Base-by-base conservation (phyloP, 1,140 invertebrate genomes). In the Schlechtendalia chinensis region DNA sequence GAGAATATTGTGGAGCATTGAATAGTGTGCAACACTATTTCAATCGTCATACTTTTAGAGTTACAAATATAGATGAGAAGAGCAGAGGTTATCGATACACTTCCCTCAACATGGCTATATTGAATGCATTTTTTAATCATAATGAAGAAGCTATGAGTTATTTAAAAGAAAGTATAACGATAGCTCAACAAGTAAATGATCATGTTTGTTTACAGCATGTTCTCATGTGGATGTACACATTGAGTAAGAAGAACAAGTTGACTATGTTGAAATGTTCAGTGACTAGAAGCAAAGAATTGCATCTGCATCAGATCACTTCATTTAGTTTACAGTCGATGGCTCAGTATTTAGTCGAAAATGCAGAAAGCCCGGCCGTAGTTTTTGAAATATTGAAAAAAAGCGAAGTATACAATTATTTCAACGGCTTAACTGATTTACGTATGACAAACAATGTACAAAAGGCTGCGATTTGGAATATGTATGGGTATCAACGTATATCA, bases 131-230 rank as follows among this genome's bases (percentile, higher is more conserved):
- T 82, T 81, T 83, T 77, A 82, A 82, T 85, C 87, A 71, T 83
- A 94, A 93, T 82, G 87, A 91, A 81, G 91, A 95, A 84, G 93
- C 94, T 0, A 86, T 93, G 83, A 89, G 89, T 80, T 92, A 93
- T 45, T 87, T 96, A 19, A 91, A 91, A 83, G 95, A 96, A 88
- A 92, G 94, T 16, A 91, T 96, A 80, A 91, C 91, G 85, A 88
- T 94, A 83, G 93, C 94, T n/a, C 95, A 96, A 86, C 92, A 94
- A 87, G 91, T 91, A 56, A 93, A 91, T 81, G 95, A 96, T 85
- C 91, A 93, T 84, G 88, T 92, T 63, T 96, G 94, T 84, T 87
- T 96, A 32, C 94, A 96, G 85, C 90, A 95, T 85, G 93, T 93
- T 54, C 90, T 94, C 84, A 91, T 91, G 69, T 95, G 93, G 93